Conservation (phyloP, 2,113 vertebrate species). For the Elephantulus edwardii region DNA sequence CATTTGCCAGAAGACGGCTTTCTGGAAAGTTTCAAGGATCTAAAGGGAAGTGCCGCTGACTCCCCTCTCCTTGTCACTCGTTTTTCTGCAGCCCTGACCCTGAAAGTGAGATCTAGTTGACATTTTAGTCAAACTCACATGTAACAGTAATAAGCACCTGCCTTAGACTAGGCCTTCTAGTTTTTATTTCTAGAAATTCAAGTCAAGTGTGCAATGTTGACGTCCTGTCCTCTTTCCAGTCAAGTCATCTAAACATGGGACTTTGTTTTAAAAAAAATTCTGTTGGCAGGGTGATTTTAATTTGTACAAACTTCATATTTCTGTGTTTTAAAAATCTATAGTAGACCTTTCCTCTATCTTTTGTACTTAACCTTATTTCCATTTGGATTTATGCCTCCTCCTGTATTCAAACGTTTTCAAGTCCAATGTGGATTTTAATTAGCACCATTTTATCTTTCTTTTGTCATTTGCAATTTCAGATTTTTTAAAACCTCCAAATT, state of each 20-base stretch:
- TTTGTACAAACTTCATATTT: background rate
- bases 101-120: background rate
- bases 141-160: background rate
- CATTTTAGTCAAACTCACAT: background rate
- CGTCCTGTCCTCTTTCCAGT: too few relatives aligned
- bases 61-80: background rate
- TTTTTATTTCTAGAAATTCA: background rate
- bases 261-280: background rate
- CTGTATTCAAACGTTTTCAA: background rate
- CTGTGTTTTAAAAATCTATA: background rate
- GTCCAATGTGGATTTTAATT: background rate
- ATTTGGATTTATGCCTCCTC: background rate
- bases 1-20: background rate
- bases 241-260: background rate
- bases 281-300: background rate
- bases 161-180: background rate
- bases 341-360: background rate
- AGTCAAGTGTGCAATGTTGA: too few relatives aligned
- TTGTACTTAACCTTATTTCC: background rate
- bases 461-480: constrained; percentile 20
- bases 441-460: background rate
- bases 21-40: background rate
- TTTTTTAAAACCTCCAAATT: too few relatives aligned
- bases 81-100: background rate
- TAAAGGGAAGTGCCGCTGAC: background rate